Evolutionary conservation across 2,797 vertebrate genomes (phyloP), one percentile per base, ranked within the genome.

Genomic region (Serranus cabrilla): DNA sequence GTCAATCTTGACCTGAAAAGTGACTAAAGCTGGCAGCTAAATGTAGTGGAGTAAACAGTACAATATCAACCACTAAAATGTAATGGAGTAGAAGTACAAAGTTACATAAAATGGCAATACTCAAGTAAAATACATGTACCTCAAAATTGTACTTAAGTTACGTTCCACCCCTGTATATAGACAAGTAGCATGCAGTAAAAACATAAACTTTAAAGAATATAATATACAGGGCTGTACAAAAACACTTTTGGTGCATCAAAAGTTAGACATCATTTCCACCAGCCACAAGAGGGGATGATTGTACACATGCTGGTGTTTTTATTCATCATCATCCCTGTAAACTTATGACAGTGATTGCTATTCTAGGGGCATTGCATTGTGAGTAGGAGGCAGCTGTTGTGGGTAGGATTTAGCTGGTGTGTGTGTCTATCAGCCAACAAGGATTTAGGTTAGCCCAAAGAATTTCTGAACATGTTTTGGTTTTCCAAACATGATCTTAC

Each of bases 401-500:
- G 20, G 37, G 8, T 9, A n/a, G 34, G 43, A 69, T 62, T 69
- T 27, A 37, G 21, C 56, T 75, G 17, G 20, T 13, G 16, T 8
- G 17, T 42, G 34, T 23, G 27, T 31, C 39, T n/a, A n/a, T 56
- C 46, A 20, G 13, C 7, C 1, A 39, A 46, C 3, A 54, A 2
- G 16, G 43, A 16, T 34, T 23, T 57, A 25, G 21, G 21, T 55
- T 49, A 21, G 4, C 11, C 39, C 4, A 4, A 63, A 20, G n/a
- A 23, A 8, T 67, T 60, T 57, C n/a, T 47, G 23, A 66, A 52
- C 3, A 6, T 9, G 7, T 63, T 74, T 52, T 5, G 2, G 13
- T 40, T 64, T 55, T 58, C 25, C 7, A 39, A 27, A 18, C 4
- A 5, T 0, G 2, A 5, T 20, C 52, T 82, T 80, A 98, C 98